Evolutionary conservation across 2,113 vertebrate genomes (phyloP), one percentile per base, ranked within the genome.

Genomic region (Chionodraco myersi): DNA sequence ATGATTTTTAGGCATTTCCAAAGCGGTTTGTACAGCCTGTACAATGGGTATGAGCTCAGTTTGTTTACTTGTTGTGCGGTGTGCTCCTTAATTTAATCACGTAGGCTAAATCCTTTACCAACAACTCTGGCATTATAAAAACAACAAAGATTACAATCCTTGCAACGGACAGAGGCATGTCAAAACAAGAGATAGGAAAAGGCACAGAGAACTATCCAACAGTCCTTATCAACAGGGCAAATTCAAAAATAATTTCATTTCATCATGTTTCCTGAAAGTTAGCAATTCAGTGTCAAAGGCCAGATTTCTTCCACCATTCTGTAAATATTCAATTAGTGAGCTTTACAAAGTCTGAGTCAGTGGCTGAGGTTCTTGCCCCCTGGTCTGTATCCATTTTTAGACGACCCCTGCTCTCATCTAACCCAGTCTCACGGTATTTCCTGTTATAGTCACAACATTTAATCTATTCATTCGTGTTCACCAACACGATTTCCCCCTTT

Each of bases 361-460:
- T 51, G 68, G 64, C 72, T 21, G 72, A 75, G 94, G 91, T 94
- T 92, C 89, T 88, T 93, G 93, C 91, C 82, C 92, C 88, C 88
- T 90, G 90, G 73, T 93, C 90, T 91, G 88, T 80, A 91, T 89
- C 94, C 91, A 88, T 94, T 94, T 96, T 93, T 95, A 96, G 95
- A 82, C 6, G 16, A 72, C 83, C 81, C 88, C 60, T 92, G 91
- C 81, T 56, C 79, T 62, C 83, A 48, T 84, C 83, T 90, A 88
- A 88, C 86, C 88, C 87, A 30, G 26, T 30, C 26, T 30, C 26
- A 30, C 26, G 26, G 2, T 3, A 30, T 30, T 30, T 30, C 3
- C 3, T 30, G 26, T 30, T 30, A 30, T 30, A 30, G 26, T 30
- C 26, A 30, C 26, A 3, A 30, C 26, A 30, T 30, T 30, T 30